phyloP scores from a whole-genome alignment of 2,113 vertebrate species.

The Notarius quadriscutis region DNA sequence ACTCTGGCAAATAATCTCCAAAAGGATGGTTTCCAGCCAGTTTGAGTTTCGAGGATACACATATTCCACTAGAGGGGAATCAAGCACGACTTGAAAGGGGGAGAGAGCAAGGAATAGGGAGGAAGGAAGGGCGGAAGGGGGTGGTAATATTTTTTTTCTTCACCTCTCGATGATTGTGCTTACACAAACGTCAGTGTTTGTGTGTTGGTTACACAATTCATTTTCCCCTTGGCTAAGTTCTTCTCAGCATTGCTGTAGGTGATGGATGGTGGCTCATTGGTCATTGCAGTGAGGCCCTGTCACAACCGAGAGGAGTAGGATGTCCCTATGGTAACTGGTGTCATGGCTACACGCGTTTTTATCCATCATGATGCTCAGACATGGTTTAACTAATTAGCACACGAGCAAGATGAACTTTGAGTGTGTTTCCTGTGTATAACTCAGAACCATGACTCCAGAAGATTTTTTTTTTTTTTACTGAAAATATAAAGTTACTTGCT shows the following conservation, averaged over 20 bases:
- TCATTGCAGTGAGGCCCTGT: conserved; percentile 22
- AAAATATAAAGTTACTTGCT: background rate
- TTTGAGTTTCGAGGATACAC: conserved; percentile 23
- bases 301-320: conserved; percentile 18
- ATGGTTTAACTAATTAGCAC: conserved; percentile 27
- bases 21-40: conserved; percentile 14
- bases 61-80: conserved; percentile 37
- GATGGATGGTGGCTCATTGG: conserved; percentile 41
- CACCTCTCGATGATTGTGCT: conserved; percentile 20
- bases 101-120: background rate
- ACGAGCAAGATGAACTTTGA: background rate
- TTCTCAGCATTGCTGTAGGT: background rate
- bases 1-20: conserved; percentile 26
- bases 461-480: background rate
- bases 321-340: conserved; percentile 23
- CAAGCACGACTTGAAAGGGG: background rate
- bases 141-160: background rate
- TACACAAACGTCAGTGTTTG: conserved; percentile 41
- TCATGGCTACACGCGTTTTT: conserved; percentile 19
- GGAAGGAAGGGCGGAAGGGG: background rate
- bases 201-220: conserved; percentile 41
- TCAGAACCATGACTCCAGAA: background rate
- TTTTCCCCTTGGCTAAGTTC: conserved; percentile 36
- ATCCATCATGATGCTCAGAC: conserved; percentile 24
- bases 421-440: background rate